Evolutionary conservation across 2,888 invertebrate species (phyloP), one percentile per base, ranked within the genome.

Genomic region (Pristionchus maxplancki): DNA sequence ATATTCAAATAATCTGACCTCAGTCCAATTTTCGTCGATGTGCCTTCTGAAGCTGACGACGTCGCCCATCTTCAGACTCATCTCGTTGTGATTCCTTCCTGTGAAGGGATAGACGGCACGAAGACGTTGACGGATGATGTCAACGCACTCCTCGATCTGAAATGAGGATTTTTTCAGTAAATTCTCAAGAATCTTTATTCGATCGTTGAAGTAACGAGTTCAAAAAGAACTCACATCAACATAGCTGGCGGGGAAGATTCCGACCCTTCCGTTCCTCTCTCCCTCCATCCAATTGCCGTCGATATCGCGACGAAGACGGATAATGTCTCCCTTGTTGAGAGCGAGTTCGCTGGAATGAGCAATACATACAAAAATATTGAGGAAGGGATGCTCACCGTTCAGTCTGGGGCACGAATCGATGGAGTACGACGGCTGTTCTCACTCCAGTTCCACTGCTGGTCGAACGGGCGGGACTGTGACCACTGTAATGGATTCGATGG

Each of bases 271-370:
- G 89, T 94, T 92, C 71, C 93, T 87, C 88, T 94, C 94, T 34
- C 94, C 94, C 87, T 94, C 94, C 82, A 93, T 78, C 94, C 94
- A 94, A 89, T 93, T 91, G 13, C 88, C 89, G 88, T 94, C 94
- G n/a, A 94, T 89, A 24, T 93, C 90, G n/a, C 93, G 90, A 44
- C 90, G 91, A 11, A 94, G 88, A 62, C 92, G 89, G 17, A 94
- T 90, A 53, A 93, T 90, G 84, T 94, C 94, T n/a, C 94, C 94
- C 84, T 90, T 90, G 85, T 93, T 93, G 58, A 94, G 89, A 1
- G 91, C 88, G 17, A 94, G 87, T 88, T 94, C 94, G 88, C 94
- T 93, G 89, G 15, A 91, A 88, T 2, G n/a, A n/a, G 17, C 53
- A 13, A 13, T 4, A 34, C 31, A 71, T 17, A n/a, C 4, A 71